Evolutionary conservation across 2,113 vertebrate genomes (phyloP).

Genomic region (Cettia cetti): DNA sequence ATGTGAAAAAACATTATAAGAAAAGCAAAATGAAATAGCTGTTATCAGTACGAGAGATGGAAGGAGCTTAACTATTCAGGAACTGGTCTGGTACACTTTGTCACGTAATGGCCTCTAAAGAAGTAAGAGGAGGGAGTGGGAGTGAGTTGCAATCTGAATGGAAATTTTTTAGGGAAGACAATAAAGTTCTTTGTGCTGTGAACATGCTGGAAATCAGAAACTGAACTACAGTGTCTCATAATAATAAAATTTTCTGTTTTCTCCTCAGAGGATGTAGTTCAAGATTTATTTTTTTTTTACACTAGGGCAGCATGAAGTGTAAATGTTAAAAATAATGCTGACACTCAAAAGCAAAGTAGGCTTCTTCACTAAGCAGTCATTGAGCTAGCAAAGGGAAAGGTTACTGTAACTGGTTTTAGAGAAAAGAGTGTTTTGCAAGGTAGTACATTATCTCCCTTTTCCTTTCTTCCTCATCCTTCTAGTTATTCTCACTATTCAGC

Average conservation of each 20-base stretch:
- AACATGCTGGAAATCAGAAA: background rate
- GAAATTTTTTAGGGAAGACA: background rate
- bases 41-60: background rate
- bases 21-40: conserved; percentile 11
- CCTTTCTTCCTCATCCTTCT: background rate
- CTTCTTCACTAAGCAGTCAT: background rate
- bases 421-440: background rate
- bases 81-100: background rate
- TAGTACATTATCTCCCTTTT: background rate
- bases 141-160: background rate
- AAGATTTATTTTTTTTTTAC: background rate
- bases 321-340: background rate
- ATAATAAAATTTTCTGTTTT: background rate
- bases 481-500: background rate
- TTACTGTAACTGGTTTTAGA: background rate
- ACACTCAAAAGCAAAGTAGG: background rate
- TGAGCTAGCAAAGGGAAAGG: background rate
- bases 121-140: background rate
- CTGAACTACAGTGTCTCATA: background rate
- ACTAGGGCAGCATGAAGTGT: background rate
- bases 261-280: background rate
- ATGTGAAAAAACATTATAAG: conserved; percentile 11
- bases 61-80: background rate
- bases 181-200: background rate
- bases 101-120: background rate